Percentiles rank a stretch among this genome's conserved stretches.
These are phyloP conservation scores for Amphilophus citrinellus DNA, from an alignment of 2,113 vertebrate genomes.

Conservation along the genomic window DNA sequence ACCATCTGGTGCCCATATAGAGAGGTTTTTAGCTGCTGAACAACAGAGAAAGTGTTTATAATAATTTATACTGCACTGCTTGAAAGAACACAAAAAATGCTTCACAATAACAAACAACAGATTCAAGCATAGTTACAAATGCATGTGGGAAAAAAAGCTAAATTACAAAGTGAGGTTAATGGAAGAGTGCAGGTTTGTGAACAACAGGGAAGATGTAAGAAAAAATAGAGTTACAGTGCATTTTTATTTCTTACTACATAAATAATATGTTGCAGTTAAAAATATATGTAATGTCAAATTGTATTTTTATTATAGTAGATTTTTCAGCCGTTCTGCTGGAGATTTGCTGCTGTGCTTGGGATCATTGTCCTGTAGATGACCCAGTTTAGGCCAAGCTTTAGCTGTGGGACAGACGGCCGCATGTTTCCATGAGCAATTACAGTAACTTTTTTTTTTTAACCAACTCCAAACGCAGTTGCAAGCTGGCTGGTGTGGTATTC, in stretches of 20 bases:
- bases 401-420: too few species aligned
- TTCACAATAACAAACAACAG: background rate
- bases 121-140: background rate
- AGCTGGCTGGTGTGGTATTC: too few species aligned
- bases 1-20: slow-evolving; percentile 28
- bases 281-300: too few species aligned
- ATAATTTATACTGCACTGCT: background rate
- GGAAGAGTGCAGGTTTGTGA: background rate
- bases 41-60: slow-evolving; percentile 14
- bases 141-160: background rate
- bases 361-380: background rate
- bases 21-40: background rate
- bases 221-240: too few species aligned
- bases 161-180: background rate
- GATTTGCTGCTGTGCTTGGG: background rate
- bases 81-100: background rate
- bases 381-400: too few species aligned
- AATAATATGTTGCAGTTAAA: background rate
- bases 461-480: too few species aligned
- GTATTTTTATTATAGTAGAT: background rate
- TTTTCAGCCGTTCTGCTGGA: too few species aligned
- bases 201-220: background rate
- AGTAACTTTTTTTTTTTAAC: too few species aligned
- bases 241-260: background rate
- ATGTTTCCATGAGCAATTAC: too few species aligned